Evolutionary conservation across 2,113 vertebrate species (phyloP), one percentile per base, ranked within the genome.

Genomic region (Pyrgilauda ruficollis): DNA sequence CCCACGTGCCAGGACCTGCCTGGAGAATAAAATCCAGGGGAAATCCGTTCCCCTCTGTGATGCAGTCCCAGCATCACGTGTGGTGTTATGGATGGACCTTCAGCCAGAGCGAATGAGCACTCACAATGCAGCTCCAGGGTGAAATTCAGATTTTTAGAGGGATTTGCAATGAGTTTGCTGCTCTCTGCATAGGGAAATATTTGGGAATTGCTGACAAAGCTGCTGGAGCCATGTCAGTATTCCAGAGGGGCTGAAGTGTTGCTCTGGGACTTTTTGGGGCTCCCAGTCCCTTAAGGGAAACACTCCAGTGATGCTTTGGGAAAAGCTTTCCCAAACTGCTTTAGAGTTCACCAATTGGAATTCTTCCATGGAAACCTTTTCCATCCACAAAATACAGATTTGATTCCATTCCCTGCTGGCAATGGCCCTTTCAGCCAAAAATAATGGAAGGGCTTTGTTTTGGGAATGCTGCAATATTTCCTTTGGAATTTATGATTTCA

Each of bases 401-500:
- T 91, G 87, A 83, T 94, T 94, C 53, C 89, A 41, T 73, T 91
- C 84, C 84, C 76, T 89, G 61, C 84, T 89, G 58, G 79, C 89
- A 90, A 39, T 5, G 24, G 70, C 35, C n/a, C 52, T 84, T 95
- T 62, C 77, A 53, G 66, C 44, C 41, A 83, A 76, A 85, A 96
- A 85, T 66, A 85, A 82, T 39, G 35, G 59, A 72, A 84, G 22
- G 83, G n/a, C 28, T 78, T 94, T 3, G 6, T 62, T 94, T 89
- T 33, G 63, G 74, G 59, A 79, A 87, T n/a, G 62, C 76, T 86
- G 76, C 30, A 55, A 18, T 87, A 50, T 87, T 94, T 93, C 4
- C 1, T 19, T 86, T 76, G 70, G 55, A 88, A 93, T 26, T 86
- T 55, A 77, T 18, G 6, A 80, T 70, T 88, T 90, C 39, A 76